Base-by-base conservation (phyloP, 2,888 invertebrate genomes). In the Oligia latruncula region DNA sequence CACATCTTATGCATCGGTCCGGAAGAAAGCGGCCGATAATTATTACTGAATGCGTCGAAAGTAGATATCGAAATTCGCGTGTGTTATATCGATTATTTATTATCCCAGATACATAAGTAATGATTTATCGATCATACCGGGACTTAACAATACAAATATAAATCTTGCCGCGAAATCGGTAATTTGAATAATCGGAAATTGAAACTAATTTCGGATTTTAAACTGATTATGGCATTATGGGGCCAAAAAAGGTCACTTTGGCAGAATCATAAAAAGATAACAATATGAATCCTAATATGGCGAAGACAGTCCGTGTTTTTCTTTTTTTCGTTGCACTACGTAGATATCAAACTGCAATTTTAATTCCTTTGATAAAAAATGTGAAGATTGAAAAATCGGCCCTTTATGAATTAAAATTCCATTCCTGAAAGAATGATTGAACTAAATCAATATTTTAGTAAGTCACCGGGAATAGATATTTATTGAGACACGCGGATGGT, bases 11-110 rank as follows among this genome's bases (percentile, higher is more conserved):
- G 80, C 84, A 83, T 4, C 72, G 74, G 72, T 71, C 72, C 88
- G 85, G 74, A 86, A 82, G 85, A 89, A 89, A 88, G 83, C 85
- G 73, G 75, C 23, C 40, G 55, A n/a, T 86, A 85, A 85, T 89
- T 83, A 78, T 62, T 77, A 82, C 81, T 66, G 70, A 77, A 77
- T 77, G 81, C 75, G 75, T 84, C 68, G 85, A 87, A 85, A 85
- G 85, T 76, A 52, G 77, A 78, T 82, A 78, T 77, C 20, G 68
- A 78, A 86, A 77, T 79, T 87, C 71, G 84, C 88, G 86, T 86
- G 88, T 80, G 78, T 70, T 76, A 46, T 71, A 78, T 64, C 68
- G 72, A 82, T 84, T 87, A 89, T 82, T 87, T 87, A 87, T 78
- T 83, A 87, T 81, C 81, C 81, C 55, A 87, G 77, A 87, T 85